Percentiles rank a stretch among this genome's conserved stretches.
Conservation (phyloP, 2,888 invertebrate genomes). For the Lasioglossum morio region DNA sequence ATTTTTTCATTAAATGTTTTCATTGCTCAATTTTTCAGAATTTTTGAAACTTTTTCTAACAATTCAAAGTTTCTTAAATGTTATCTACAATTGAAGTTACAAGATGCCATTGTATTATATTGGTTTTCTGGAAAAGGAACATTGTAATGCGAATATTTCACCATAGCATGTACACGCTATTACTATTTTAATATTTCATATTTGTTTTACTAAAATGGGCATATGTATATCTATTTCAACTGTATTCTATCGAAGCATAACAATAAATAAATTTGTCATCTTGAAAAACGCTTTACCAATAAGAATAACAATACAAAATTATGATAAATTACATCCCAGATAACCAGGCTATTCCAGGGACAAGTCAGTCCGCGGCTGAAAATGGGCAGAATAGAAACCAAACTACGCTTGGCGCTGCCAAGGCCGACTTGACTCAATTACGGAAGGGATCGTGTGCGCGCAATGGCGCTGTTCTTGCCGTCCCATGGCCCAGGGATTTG, state of each 20-base stretch:
- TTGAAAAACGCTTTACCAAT: not conserved
- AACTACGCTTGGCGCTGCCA: no score
- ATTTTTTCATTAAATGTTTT: not conserved
- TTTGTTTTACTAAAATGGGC: slow-evolving; percentile 22
- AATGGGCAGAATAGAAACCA: no score
- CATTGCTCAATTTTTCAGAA: not conserved
- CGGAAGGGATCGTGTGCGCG: no score
- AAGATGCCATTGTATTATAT: slow-evolving; percentile 21
- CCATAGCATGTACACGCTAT: not conserved
- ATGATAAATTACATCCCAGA: not conserved
- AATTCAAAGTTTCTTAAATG: not conserved
- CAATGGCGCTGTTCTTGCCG: no score
- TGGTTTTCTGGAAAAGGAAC: not conserved
- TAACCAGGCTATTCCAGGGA: no score
- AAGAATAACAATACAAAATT: not conserved
- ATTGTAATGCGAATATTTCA: slow-evolving; percentile 18
- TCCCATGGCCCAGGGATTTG: no score
- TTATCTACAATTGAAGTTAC: not conserved
- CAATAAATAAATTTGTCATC: slow-evolving; percentile 62
- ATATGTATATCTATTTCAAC: slow-evolving; percentile 44
- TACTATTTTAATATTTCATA: slow-evolving; percentile 30
- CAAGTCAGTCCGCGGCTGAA: no score
- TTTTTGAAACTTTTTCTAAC: not conserved
- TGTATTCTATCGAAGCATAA: slow-evolving; percentile 52
- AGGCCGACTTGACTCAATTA: no score